Evolutionary conservation across 2,888 invertebrate genomes (phyloP).

Genomic region (Pseudococcus longispinus): DNA sequence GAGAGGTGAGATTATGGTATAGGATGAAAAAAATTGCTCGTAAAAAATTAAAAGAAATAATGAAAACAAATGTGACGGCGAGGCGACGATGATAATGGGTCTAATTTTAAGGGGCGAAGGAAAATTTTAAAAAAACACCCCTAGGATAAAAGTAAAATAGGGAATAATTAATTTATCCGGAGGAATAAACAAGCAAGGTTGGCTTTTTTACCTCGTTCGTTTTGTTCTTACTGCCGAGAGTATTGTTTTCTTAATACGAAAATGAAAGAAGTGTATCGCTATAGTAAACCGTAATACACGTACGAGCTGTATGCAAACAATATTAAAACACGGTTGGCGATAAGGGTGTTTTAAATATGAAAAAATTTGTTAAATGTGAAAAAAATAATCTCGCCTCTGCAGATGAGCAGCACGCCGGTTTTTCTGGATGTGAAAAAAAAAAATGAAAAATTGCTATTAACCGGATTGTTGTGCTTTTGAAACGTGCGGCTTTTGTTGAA

Average conservation of each 20-base stretch:
- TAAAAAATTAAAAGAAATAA: conserved; percentile 43
- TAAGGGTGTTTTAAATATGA: conserved; percentile 24
- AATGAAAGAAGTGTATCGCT: conserved; percentile 19
- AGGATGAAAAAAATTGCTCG: not conserved
- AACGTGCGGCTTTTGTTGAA: conserved; percentile 31
- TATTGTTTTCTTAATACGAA: conserved; percentile 40
- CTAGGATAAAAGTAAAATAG: conserved; percentile 33
- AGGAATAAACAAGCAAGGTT: conserved; percentile 26
- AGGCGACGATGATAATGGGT: conserved; percentile 15
- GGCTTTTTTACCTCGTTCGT: conserved; percentile 22
- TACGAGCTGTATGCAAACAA: not conserved
- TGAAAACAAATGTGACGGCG: conserved; percentile 39
- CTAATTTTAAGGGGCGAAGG: conserved; percentile 1
- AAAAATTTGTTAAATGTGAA: not conserved
- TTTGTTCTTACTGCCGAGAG: conserved; percentile 11
- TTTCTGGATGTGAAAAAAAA: not conserved
- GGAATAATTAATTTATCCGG: conserved; percentile 41
- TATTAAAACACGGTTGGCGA: not conserved
- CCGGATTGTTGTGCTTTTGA: conserved; percentile 21
- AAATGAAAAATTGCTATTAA: conserved; percentile 27
- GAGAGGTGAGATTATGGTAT: not conserved
- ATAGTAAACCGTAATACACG: not conserved
- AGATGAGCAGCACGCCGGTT: not conserved
- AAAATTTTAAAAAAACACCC: conserved; percentile 32
- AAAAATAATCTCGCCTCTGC: conserved; percentile 9